Base-by-base conservation (phyloP, 1,140 invertebrate genomes). In the Physella acuta region DNA sequence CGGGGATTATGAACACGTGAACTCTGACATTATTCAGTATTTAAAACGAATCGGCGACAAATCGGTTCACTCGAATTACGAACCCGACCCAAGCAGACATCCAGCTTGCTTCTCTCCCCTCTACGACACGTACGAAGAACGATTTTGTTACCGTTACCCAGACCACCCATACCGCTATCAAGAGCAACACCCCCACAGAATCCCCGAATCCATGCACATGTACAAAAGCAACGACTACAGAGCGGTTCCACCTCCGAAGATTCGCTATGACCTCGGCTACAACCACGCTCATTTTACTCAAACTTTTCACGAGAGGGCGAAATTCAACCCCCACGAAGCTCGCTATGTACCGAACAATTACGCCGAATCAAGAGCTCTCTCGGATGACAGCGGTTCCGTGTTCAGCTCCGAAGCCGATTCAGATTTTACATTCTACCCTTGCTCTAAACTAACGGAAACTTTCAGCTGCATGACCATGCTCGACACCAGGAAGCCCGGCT, bases 341-440 rank as follows among this genome's bases (percentile, higher is more conserved):
- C 24, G 16, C 5, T n/a, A 37, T 26, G 20, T 24, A 44, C 36
- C 59, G 5, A n/a, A n/a, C n/a, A 2, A 30, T 34, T n/a, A n/a
- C 14, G 20, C 26, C 28, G 39, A 52, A 14, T 17, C 33, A 1
- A 31, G 37, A 37, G 36, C 37, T 30, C 24, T 30, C 26, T 58
- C 65, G 31, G 52, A 39, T 37, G 67, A 61, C 67, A 60, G 28
- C 39, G 28, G 37, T 3, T 61, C 67, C 20, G 44, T 61, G n/a
- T 68, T 68, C 30, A 69, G 58, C 28, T 52, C 39, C 3, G 49
- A 60, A 30, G 37, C 59, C 8, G 44, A 62, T 28, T 62, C 39
- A 31, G 67, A 60, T 28, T 60, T 60, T 31, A 36, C 53, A 24
- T 52, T 51, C 33, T 59, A 69, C 28, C 39, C 58, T 1, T 37